Base-by-base conservation (phyloP, 2,888 invertebrate species). In the Chrysopilus asiliformis region DNA sequence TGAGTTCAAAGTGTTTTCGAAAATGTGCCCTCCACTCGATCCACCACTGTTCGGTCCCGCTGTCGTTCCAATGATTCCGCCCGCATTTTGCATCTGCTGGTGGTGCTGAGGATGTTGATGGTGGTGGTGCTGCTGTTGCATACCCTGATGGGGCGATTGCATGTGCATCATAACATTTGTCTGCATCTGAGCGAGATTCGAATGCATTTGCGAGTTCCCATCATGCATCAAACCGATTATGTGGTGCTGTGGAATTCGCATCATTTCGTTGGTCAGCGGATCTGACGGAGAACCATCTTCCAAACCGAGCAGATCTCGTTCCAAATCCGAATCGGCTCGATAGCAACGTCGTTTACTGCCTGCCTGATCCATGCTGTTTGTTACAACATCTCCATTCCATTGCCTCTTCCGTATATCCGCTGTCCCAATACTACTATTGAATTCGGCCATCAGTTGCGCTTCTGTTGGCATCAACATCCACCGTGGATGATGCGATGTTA, bases 71-170 rank as follows among this genome's bases (percentile, higher is more conserved):
- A 12, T 18, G 13, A 8, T 45, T n/a, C n/a, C n/a, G n/a, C n/a
- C n/a, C 37, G 16, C 40, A 40, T 32, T 34, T 42, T 35, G 39
- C 39, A 35, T 41, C 32, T 50, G 51, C 9, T 49, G 55, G 28
- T 52, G 51, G 3, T 48, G 49, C 27, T 51, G 52, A 35, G 53
- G 55, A 33, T 49, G 42, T 25, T 56, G 55, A 42, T 57, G 57
- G 12, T 55, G 52, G 14, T 41, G 39, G 12, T 41, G 36, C n/a
- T 37, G 34, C 9, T 36, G 37, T 19, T 39, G 41, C 10, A 32
- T 35, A 12, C 26, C 28, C 14, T 34, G 39, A 20, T 30, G 37
- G 4, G 28, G 34, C 12, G 40, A 44, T 13, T 38, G 40, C 43
- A 43, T 43, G 16, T 36, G 38, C 38, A 40, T 38, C 25, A 43